These are phyloP conservation scores for Gari tellinella DNA, from an alignment of 2,888 invertebrate genomes.

Conservation along the genomic window DNA sequence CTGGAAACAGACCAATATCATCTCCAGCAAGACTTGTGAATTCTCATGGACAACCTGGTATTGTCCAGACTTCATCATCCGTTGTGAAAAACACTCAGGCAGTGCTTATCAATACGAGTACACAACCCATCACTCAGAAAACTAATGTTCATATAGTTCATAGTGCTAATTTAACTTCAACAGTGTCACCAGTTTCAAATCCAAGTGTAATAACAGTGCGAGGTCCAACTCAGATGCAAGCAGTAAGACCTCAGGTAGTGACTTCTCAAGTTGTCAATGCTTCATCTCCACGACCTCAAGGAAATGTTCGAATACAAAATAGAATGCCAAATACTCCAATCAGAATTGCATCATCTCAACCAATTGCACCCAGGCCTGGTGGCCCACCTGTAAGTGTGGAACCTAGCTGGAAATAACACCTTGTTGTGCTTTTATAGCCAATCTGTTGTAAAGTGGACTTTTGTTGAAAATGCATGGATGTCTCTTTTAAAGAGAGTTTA, in stretches of 20 bases:
- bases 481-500: no score
- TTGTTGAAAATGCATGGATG: no score
- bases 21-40: conserved; percentile 41
- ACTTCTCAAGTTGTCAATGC: conserved; percentile 65
- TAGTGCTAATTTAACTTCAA: conserved; percentile 61
- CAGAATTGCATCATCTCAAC: conserved; percentile 65
- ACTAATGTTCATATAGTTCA: conserved; percentile 72
- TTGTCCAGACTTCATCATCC: conserved; percentile 37
- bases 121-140: conserved; percentile 58
- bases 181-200: conserved; percentile 60
- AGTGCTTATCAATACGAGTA: conserved; percentile 40
- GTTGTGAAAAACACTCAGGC: conserved; percentile 42
- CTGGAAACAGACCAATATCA: conserved; percentile 28
- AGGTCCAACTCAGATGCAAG: conserved; percentile 70
- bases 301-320: conserved; percentile 55
- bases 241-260: conserved; percentile 72
- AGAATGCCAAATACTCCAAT: conserved; percentile 63
- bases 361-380: conserved; percentile 78
- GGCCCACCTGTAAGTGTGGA: conserved; percentile 60
- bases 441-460: no score
- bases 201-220: conserved; percentile 77
- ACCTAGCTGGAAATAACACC: no score
- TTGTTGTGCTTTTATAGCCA: no score
- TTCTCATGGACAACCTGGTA: conserved; percentile 34
- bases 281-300: conserved; percentile 58